A percentile compares a stretch with the other conserved stretches of the same genome.
Evolutionary conservation across 2,888 invertebrate species (phyloP).

Genomic region (Caenorhabditis sp.): DNA sequence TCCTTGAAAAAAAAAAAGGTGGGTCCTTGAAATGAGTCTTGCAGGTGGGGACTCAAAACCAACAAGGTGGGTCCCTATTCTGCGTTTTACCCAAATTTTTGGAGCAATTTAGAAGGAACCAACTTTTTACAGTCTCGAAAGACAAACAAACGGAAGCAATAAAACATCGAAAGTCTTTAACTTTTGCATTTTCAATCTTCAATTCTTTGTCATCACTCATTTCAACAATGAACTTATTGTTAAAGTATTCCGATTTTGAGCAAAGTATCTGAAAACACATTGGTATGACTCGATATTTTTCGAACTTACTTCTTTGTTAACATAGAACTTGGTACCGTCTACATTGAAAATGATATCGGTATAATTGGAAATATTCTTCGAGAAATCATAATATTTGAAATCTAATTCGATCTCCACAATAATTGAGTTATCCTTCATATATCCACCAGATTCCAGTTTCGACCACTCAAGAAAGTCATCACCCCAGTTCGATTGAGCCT

Average conservation of each 20-base stretch:
- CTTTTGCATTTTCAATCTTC: too few species aligned
- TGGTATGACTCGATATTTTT: background rate
- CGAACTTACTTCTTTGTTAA: background rate
- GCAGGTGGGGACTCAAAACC: too few species aligned
- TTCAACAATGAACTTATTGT: background rate
- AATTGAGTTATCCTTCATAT: background rate
- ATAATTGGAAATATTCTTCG: background rate
- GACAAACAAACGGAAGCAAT: background rate
- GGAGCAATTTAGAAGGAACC: too few species aligned
- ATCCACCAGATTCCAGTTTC: background rate
- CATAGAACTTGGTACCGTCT: background rate
- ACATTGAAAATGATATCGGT: background rate
- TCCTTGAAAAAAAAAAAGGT: too few species aligned
- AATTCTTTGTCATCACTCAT: too few species aligned
- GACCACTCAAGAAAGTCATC: background rate
- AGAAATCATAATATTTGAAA: background rate
- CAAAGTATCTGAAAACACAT: background rate
- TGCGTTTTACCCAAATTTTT: too few species aligned
- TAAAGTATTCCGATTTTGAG: background rate
- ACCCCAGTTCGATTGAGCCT: background rate
- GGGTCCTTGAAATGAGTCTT: too few species aligned
- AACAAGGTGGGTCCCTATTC: too few species aligned
- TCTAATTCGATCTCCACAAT: background rate
- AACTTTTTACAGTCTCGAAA: background rate
- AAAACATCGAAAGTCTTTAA: background rate